Evolutionary conservation across 2,797 vertebrate species (phyloP).

Genomic region (Eurystomus glaucurus): DNA sequence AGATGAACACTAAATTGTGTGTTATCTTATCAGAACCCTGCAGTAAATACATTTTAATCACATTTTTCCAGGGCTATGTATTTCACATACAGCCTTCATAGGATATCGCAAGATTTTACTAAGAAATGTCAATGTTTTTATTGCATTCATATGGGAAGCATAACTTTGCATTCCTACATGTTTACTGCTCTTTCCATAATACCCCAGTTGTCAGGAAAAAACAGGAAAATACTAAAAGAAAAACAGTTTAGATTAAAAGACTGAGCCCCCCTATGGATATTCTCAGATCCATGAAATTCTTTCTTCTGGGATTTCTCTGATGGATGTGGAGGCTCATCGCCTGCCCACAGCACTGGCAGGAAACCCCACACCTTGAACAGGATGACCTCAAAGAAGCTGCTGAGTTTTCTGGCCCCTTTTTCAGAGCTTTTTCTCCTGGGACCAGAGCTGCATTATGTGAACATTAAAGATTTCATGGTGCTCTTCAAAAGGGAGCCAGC

Average conservation of each 20-base stretch:
- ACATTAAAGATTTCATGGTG: conserved; percentile 29
- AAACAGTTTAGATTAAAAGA: conserved; percentile 68
- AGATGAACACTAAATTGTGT: background rate
- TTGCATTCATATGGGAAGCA: conserved; percentile 63
- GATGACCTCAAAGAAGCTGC: conserved; percentile 37
- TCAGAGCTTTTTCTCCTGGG: background rate
- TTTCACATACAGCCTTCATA: conserved; percentile 26
- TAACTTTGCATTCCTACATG: conserved; percentile 70
- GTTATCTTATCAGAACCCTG: conserved; percentile 22
- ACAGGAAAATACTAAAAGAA: conserved; percentile 51
- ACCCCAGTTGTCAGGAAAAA: conserved; percentile 47
- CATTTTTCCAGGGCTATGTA: background rate
- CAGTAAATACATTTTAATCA: background rate
- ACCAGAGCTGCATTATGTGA: background rate
- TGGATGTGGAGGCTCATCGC: background rate
- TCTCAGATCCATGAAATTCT: conserved; percentile 63
- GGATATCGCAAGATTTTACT: conserved; percentile 44
- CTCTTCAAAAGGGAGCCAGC: conserved; percentile 31
- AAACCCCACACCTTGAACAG: conserved; percentile 51
- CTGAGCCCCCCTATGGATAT: conserved; percentile 38
- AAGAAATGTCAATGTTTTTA: conserved; percentile 63
- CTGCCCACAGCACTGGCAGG: conserved; percentile 1
- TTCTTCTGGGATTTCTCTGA: conserved; percentile 53
- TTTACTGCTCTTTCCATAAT: conserved; percentile 69
- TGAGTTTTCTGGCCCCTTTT: conserved; percentile 22